Evolutionary conservation across 23 tunicate species (phyloP).

Genomic region (Trididemnum clinides): DNA sequence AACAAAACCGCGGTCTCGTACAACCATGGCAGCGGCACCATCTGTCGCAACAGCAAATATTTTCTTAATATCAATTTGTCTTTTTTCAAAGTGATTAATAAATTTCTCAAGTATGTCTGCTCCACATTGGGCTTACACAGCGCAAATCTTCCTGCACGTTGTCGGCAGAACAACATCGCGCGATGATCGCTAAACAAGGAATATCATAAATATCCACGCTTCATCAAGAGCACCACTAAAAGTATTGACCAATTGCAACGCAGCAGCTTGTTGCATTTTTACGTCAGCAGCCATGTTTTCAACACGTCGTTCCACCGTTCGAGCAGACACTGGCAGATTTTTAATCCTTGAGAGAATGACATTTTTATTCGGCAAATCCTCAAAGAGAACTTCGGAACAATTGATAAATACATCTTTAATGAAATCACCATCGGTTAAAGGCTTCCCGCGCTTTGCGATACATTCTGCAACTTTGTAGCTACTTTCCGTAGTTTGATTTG

Average conservation of each 20-base stretch:
- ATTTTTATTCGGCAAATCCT: too few species aligned
- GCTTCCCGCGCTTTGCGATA: too few species aligned
- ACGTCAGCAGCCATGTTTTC: constrained; percentile 30
- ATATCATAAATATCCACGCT: constrained; percentile 40
- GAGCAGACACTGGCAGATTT: too few species aligned
- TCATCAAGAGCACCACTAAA: constrained; percentile 44
- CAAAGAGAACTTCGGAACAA: too few species aligned
- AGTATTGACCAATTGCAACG: constrained; percentile 32
- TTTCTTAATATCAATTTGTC: constrained; percentile 41
- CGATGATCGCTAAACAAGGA: constrained; percentile 51
- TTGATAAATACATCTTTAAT: too few species aligned
- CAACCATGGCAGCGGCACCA: constrained; percentile 47
- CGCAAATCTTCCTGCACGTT: constrained; percentile 43
- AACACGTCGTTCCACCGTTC: too few species aligned
- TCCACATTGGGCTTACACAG: constrained; percentile 44
- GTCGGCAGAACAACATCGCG: constrained; percentile 34
- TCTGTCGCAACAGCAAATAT: constrained; percentile 50
- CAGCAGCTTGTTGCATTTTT: constrained; percentile 13
- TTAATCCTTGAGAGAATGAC: too few species aligned
- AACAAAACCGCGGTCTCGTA: constrained; percentile 57
- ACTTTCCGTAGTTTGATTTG: too few species aligned
- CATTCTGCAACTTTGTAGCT: too few species aligned
- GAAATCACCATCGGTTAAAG: too few species aligned
- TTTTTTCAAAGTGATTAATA: constrained; percentile 34
- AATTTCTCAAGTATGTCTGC: constrained; percentile 32